These are phyloP conservation scores for Saturnia japonica DNA, from an alignment of 2,888 invertebrate species.

Conservation along the genomic window DNA sequence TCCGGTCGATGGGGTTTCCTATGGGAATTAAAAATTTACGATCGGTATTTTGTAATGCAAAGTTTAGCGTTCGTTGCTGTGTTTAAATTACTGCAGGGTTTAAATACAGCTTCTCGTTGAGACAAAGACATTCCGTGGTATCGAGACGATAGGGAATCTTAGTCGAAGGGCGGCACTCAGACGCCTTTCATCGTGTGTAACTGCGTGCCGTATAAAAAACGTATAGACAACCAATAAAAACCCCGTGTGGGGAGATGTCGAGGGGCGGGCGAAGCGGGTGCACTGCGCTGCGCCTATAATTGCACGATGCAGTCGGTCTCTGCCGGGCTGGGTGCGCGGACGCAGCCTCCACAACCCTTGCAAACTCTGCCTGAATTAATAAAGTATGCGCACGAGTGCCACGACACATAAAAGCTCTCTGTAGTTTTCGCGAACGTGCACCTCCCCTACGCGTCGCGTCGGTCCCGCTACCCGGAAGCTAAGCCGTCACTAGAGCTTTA, in stretches of 20 bases:
- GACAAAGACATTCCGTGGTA: slow-evolving; percentile 71
- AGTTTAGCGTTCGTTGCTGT: slow-evolving; percentile 37
- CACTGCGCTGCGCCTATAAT: slow-evolving; percentile 62
- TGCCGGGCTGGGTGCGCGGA: slow-evolving; percentile 76
- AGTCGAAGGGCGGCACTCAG: slow-evolving; percentile 68
- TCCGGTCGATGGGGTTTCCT: slow-evolving; percentile 21
- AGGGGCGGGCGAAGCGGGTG: slow-evolving; percentile 77
- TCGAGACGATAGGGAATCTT: slow-evolving; percentile 71
- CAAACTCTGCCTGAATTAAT: slow-evolving; percentile 36
- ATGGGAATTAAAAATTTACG: background rate
- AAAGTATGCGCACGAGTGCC: slow-evolving; percentile 51
- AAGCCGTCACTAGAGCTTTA: slow-evolving; percentile 49
- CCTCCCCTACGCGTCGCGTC: slow-evolving; percentile 29
- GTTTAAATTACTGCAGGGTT: slow-evolving; percentile 24
- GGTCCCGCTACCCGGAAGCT: slow-evolving; percentile 62
- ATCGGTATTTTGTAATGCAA: background rate
- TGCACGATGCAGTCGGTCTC: slow-evolving; percentile 73
- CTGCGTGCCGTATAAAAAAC: slow-evolving; percentile 74
- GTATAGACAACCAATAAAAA: slow-evolving; percentile 79
- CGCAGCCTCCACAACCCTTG: slow-evolving; percentile 65
- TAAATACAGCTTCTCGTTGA: slow-evolving; percentile 49
- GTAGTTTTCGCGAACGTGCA: slow-evolving; percentile 28
- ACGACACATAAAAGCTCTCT: slow-evolving; percentile 30
- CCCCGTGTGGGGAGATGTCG: slow-evolving; percentile 72
- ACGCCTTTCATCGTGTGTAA: slow-evolving; percentile 75